These are phyloP conservation scores for Anodontia alba DNA, from an alignment of 2,888 invertebrate species.

Conservation along the genomic window DNA sequence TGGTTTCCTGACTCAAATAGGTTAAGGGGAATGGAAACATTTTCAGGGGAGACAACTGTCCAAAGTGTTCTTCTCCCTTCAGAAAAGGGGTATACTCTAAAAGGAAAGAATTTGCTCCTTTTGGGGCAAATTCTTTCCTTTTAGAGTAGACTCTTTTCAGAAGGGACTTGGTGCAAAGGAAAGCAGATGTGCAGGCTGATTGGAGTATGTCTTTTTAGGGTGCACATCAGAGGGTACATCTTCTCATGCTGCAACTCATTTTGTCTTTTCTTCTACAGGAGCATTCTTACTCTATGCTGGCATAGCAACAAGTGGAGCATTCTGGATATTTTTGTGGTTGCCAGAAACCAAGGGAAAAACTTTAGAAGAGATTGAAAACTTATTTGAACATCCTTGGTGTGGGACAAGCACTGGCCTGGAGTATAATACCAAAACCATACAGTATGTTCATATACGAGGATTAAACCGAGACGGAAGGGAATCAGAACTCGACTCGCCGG, in stretches of 20 bases:
- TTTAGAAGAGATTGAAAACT: slow-evolving; percentile 86
- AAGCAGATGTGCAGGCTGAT: neutral
- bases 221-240: too few relatives aligned
- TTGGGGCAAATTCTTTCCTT: too few relatives aligned
- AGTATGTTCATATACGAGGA: slow-evolving; percentile 86
- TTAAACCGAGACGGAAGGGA: slow-evolving; percentile 84
- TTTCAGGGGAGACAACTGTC: too few relatives aligned
- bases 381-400: slow-evolving; percentile 84
- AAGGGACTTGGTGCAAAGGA: too few relatives aligned
- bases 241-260: too few relatives aligned
- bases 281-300: slow-evolving; percentile 87
- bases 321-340: slow-evolving; percentile 85
- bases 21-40: too few relatives aligned
- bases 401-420: slow-evolving; percentile 67
- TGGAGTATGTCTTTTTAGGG: too few relatives aligned
- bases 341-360: slow-evolving; percentile 87
- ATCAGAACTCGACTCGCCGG: slow-evolving; percentile 82
- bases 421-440: slow-evolving; percentile 83
- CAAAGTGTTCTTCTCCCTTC: too few relatives aligned
- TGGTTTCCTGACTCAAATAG: too few relatives aligned
- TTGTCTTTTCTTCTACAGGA: slow-evolving; percentile 81
- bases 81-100: too few relatives aligned
- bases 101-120: too few relatives aligned
- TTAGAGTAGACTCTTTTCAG: too few relatives aligned
- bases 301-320: slow-evolving; percentile 83